A percentile compares a stretch with the other conserved stretches of the same genome.
phyloP scores from a whole-genome alignment of 23 tunicate species.

The Halocynthia roretzi region DNA sequence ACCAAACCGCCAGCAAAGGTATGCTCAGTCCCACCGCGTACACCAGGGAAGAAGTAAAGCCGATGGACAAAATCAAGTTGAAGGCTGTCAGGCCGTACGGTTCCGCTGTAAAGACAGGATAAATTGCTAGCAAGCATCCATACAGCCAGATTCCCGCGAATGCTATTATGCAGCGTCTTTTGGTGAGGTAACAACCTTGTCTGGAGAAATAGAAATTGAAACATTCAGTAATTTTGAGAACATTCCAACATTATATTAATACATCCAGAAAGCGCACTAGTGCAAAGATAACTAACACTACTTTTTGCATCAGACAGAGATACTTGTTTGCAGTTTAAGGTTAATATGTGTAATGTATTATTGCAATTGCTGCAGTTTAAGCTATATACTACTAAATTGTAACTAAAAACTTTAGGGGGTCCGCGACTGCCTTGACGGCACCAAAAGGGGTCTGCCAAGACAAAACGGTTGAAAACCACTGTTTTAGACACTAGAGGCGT shows the following conservation, averaged over 20 bases:
- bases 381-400: too few relatives aligned
- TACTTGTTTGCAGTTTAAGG: too few relatives aligned
- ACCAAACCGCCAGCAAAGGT: slow-evolving; percentile 69
- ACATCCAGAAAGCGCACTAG: neutral
- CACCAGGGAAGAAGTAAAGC: slow-evolving; percentile 21
- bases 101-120: slow-evolving; percentile 36
- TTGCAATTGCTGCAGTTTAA: too few relatives aligned
- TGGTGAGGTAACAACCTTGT: slow-evolving; percentile 62
- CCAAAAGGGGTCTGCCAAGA: too few relatives aligned
- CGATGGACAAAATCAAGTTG: slow-evolving; percentile 48
- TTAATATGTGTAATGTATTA: too few relatives aligned
- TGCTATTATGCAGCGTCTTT: slow-evolving; percentile 16
- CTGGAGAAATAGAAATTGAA: slow-evolving; percentile 16
- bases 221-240: neutral
- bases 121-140: slow-evolving; percentile 34
- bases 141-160: slow-evolving; percentile 51
- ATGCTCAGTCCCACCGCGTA: slow-evolving; percentile 43
- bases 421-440: too few relatives aligned
- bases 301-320: too few relatives aligned
- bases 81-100: slow-evolving; percentile 32
- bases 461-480: too few relatives aligned
- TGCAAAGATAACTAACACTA: too few relatives aligned
- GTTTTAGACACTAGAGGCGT: too few relatives aligned
- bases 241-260: neutral
- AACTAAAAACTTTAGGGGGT: too few relatives aligned